phyloP scores from a whole-genome alignment of 2,888 invertebrate species.

The Cheilosia urbana region DNA sequence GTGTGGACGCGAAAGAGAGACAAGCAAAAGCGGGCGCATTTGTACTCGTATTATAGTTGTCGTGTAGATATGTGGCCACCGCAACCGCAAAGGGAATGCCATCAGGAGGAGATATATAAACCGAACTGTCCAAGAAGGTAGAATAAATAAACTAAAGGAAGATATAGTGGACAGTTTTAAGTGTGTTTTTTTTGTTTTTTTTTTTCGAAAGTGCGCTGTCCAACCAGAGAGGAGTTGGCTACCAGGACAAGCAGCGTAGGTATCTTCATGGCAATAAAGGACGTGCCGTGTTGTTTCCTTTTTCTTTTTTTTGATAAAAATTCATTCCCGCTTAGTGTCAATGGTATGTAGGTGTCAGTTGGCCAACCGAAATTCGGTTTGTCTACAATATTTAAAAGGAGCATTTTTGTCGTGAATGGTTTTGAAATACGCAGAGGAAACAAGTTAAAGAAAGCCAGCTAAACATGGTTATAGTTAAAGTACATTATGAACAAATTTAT shows the following conservation, averaged over 20 bases:
- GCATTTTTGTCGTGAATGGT: no score
- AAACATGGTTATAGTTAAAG: no score
- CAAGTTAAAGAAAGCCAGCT: no score
- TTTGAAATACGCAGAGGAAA: no score
- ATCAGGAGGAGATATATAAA: conserved; percentile 26
- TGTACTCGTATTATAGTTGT: conserved; percentile 3
- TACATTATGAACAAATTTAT: no score
- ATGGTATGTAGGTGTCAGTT: neutral
- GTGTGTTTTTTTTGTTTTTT: conserved; percentile 22
- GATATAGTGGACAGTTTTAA: conserved; percentile 59
- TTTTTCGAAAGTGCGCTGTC: conserved; percentile 14
- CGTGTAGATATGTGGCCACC: conserved; percentile 1
- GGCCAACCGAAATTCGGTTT: neutral
- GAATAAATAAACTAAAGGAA: conserved; percentile 60
- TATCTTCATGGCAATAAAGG: neutral
- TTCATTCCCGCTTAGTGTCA: conserved; percentile 58
- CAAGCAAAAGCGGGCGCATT: conserved; percentile 35
- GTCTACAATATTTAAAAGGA: neutral
- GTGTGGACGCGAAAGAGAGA: conserved; percentile 53
- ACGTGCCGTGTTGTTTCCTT: conserved; percentile 11
- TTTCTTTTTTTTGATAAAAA: conserved; percentile 22
- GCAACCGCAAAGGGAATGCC: conserved; percentile 45
- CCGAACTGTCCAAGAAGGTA: conserved; percentile 24
- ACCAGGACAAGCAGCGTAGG: neutral
- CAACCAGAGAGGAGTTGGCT: conserved; percentile 2